phyloP scores from a whole-genome alignment of 2,797 vertebrate genomes.

The Xyrichtys novacula region DNA sequence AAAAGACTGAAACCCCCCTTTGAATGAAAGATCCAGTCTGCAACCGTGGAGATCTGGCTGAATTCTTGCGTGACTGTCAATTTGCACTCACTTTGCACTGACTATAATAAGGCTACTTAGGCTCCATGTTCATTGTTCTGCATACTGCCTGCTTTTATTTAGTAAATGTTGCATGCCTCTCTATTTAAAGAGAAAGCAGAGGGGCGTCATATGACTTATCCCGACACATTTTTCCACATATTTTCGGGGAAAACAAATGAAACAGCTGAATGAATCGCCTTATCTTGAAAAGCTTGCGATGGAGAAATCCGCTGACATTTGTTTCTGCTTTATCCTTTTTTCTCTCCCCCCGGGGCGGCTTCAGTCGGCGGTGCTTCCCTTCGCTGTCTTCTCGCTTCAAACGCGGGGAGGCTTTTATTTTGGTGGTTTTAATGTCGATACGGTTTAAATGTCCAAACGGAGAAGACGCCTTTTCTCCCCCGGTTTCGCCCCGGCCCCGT shows the following conservation, averaged over 20 bases:
- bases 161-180: constrained; percentile 68
- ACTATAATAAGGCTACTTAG: constrained; percentile 45
- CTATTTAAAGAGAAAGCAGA: constrained; percentile 69
- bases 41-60: constrained; percentile 31
- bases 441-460: constrained; percentile 42
- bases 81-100: constrained; percentile 32
- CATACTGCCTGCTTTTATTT: constrained; percentile 42
- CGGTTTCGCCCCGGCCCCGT: constrained; percentile 78
- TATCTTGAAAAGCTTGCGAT: constrained; percentile 63
- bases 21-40: constrained; percentile 46
- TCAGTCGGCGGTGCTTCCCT: constrained; percentile 55
- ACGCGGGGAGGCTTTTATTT: constrained; percentile 10
- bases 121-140: constrained; percentile 75
- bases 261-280: constrained; percentile 40
- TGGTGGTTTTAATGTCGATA: constrained; percentile 36
- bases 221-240: constrained; percentile 45
- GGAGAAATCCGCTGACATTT: constrained; percentile 79
- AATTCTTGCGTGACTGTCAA: constrained; percentile 63
- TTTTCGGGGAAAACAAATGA: constrained; percentile 47
- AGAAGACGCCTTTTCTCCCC: constrained; percentile 70
- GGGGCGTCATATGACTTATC: constrained; percentile 61
- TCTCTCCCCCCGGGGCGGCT: constrained; percentile 72
- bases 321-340: constrained; percentile 72
- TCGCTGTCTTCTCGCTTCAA: constrained; percentile 52
- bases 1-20: constrained; percentile 32